These are phyloP conservation scores for Acrocyrtus sp. DNA, from an alignment of 2,888 invertebrate genomes.

Conservation along the genomic window DNA sequence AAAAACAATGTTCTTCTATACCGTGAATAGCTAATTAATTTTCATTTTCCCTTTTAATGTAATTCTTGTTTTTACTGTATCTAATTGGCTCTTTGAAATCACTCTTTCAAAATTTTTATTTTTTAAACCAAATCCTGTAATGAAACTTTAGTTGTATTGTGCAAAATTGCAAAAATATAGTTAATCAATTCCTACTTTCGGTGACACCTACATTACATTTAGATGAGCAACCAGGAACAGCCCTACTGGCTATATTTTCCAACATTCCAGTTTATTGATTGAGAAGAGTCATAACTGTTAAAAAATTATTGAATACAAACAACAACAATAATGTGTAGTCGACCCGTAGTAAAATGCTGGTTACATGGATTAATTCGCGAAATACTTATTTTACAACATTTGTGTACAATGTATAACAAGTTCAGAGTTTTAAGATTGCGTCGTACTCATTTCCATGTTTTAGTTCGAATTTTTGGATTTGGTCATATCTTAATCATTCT, in stretches of 20 bases:
- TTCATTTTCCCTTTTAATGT: too few relatives aligned
- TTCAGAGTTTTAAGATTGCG: not conserved
- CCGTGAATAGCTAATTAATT: too few relatives aligned
- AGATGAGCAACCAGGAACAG: not conserved
- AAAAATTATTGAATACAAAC: not conserved
- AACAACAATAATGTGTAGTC: constrained; percentile 25
- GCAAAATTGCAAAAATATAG: too few relatives aligned
- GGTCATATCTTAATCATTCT: not conserved
- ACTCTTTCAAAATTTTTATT: too few relatives aligned
- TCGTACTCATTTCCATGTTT: not conserved
- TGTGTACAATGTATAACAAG: constrained; percentile 17
- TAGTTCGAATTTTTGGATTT: not conserved
- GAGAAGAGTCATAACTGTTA: not conserved
- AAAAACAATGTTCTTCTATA: too few relatives aligned
- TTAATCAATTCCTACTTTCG: not conserved
- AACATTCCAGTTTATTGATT: not conserved
- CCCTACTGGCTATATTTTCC: not conserved
- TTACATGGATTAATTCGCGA: not conserved
- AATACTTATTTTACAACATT: not conserved
- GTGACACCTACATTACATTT: not conserved
- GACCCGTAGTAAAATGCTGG: constrained; percentile 40
- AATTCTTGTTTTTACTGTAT: too few relatives aligned
- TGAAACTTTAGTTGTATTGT: too few relatives aligned
- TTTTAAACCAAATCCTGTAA: too few relatives aligned
- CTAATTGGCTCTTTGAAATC: too few relatives aligned